Evolutionary conservation across 2,113 vertebrate species (phyloP), one percentile per base, ranked within the genome.

Genomic region (Thalassoma bifasciatum): DNA sequence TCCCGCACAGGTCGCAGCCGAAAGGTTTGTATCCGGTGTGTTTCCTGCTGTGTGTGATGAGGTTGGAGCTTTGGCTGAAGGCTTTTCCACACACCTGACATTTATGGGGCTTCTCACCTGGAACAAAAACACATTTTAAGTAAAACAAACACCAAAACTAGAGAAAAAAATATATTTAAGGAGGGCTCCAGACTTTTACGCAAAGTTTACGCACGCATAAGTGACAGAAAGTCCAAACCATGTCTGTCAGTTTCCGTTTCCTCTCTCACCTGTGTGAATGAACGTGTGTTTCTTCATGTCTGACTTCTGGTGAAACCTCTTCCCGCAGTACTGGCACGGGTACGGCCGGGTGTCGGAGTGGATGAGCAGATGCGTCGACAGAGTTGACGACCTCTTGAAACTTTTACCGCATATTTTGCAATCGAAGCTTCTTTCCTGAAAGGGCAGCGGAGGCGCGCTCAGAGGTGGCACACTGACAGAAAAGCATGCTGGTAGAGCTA

Each of bases 271-370:
- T 86, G 98, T 99, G 92, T 99, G 98, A 85, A 99, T 99, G 83
- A 99, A 99, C 12, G 98, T 99, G 92, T 99, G 98, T 50, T 99
- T 99, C 92, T 99, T 99, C 98, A 99, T 99, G 88, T 99, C 98
- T 4, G 98, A 99, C 88, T 99, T 99, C 94, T 99, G 98, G 79
- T 99, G 98, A 86, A 99, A 99, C 75, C 98, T 94, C 87, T 99
- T 99, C 67, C 98, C 98, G 65, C 98, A 99, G 93, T 95, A 99
- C 94, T 99, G 97, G 77, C 98, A 99, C 0, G 98, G 98, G 66
- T 99, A 99, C 8, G 98, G 98, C 52, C 98, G 90, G 1, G 98
- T 99, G 90, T 99, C 98, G 0, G 98, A 98, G 90, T 99, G 98
- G 81, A 99, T 99, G 30, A 99, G 96, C 75, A 99, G 93, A 79